Conservation (phyloP, 2,888 invertebrate species). For the Polymixis flavicincta region DNA sequence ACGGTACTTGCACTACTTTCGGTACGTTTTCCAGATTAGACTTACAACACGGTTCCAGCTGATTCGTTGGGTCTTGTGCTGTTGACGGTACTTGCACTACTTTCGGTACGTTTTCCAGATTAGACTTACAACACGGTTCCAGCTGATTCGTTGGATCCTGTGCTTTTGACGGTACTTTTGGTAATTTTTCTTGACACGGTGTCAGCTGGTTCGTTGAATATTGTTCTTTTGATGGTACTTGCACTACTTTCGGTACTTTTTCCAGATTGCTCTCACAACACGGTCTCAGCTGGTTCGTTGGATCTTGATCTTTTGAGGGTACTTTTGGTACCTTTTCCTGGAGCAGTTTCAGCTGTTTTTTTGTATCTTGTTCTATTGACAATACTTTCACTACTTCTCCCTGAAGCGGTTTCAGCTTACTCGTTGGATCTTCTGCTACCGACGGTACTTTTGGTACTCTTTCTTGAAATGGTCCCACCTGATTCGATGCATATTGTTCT, state of each 20-base stretch:
- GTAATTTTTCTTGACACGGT: background rate
- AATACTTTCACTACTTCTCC: background rate
- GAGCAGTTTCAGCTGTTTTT: background rate
- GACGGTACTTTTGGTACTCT: background rate
- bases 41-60: background rate
- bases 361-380: background rate
- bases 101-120: conserved; percentile 24
- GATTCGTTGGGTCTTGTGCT: no score
- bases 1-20: background rate
- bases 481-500: background rate
- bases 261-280: background rate
- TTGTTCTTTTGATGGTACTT: background rate
- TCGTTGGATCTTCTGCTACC: background rate
- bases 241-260: background rate
- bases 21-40: background rate
- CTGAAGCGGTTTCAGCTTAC: background rate
- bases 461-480: background rate
- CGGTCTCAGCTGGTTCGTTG: background rate
- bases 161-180: background rate
- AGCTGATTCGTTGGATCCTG: background rate
- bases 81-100: background rate
- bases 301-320: background rate
- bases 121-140: background rate
- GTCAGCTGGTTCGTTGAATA: background rate
- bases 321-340: background rate